These are phyloP conservation scores for Chelonus insularis DNA, from an alignment of 1,140 invertebrate species.

Conservation along the genomic window DNA sequence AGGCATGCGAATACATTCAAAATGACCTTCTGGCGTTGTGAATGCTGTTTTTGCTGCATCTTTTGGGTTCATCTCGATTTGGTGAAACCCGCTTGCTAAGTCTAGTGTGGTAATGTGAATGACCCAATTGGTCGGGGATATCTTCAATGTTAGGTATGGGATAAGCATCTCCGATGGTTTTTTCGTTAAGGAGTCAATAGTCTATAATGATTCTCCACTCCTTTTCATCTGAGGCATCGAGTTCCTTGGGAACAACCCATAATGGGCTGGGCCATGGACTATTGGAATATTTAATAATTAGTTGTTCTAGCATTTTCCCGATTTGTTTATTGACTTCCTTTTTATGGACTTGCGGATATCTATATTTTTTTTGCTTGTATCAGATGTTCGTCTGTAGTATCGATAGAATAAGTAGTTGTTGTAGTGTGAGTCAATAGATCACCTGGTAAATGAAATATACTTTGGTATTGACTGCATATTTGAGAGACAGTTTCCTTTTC, in stretches of 20 bases:
- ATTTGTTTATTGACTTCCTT: constrained; percentile 16
- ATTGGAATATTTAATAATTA: constrained; percentile 12
- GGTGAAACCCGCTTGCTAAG: neutral
- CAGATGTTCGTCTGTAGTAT: constrained; percentile 10
- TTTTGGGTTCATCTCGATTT: no score
- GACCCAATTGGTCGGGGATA: constrained; percentile 13
- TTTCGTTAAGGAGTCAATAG: constrained; percentile 4
- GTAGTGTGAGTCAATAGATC: constrained; percentile 8
- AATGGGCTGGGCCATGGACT: constrained; percentile 12
- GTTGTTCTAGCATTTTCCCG: neutral
- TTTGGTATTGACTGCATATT: constrained; percentile 1
- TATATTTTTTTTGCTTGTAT: constrained; percentile 19
- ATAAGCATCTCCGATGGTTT: constrained; percentile 7
- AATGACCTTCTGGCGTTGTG: constrained; percentile 15
- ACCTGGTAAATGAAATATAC: constrained; percentile 19
- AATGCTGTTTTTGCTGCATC: neutral
- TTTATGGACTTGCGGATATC: constrained; percentile 18
- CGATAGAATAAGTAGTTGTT: neutral
- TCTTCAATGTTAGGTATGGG: constrained; percentile 12
- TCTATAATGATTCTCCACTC: constrained; percentile 21
- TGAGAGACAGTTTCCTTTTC: neutral
- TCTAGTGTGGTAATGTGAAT: neutral
- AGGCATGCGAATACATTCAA: constrained; percentile 11
- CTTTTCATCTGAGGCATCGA: constrained; percentile 6
- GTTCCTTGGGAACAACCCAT: constrained; percentile 2